Evolutionary conservation across 1,140 invertebrate species (phyloP).

Genomic region (Macrobrachium rosenbergii): DNA sequence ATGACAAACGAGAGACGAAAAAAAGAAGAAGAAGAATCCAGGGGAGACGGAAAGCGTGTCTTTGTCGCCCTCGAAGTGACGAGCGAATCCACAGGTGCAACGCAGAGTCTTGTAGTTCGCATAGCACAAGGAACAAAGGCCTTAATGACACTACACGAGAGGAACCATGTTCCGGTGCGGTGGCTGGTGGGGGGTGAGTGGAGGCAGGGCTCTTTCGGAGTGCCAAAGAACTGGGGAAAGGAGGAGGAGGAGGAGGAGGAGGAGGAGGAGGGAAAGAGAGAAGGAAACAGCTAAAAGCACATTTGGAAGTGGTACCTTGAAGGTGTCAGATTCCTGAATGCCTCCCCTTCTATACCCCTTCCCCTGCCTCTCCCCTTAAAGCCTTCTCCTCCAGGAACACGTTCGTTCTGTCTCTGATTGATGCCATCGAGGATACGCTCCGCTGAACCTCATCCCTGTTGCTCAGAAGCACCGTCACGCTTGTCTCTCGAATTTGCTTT

Average conservation of each 20-base stretch:
- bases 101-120: conserved; percentile 1
- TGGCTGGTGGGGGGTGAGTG: not conserved
- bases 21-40: no score
- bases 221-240: not conserved
- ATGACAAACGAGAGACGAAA: not conserved
- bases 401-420: not conserved
- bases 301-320: conserved; percentile 50
- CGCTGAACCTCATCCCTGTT: no score
- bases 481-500: no score
- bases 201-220: not conserved
- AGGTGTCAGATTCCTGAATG: conserved; percentile 40
- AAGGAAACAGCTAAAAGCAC: conserved; percentile 55
- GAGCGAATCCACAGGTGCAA: conserved; percentile 47
- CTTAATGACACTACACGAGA: conserved; percentile 33
- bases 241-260: not conserved
- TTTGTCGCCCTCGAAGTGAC: conserved; percentile 30
- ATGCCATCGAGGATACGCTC: not conserved
- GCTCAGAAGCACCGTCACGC: no score
- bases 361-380: not conserved
- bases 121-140: conserved; percentile 28
- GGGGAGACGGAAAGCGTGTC: not conserved
- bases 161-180: conserved; percentile 2
- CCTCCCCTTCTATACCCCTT: not conserved
- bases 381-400: not conserved
- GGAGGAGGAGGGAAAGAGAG: not conserved